Percentiles rank a stretch among this genome's conserved stretches.
phyloP scores from a whole-genome alignment of 2,888 invertebrate genomes.

The Phania funesta region DNA sequence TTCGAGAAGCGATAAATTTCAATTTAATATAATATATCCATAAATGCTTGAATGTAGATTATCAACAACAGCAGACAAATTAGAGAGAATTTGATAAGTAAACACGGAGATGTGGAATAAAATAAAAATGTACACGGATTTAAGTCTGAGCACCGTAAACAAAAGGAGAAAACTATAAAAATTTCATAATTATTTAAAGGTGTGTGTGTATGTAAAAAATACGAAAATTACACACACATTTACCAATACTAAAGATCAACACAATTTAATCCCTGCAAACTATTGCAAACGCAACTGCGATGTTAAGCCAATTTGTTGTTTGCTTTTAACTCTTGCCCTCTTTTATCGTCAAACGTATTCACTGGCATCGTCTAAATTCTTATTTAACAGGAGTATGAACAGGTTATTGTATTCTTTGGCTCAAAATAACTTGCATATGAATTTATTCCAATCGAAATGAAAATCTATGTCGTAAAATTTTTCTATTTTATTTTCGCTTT shows the following conservation, averaged over 20 bases:
- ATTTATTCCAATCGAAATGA: conserved; percentile 64
- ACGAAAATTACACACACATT: neutral
- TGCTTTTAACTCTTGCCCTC: conserved; percentile 47
- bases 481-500: conserved; percentile 25
- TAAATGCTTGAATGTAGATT: conserved; percentile 2
- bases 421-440: conserved; percentile 51
- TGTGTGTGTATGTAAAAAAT: neutral
- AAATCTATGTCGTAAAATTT: conserved; percentile 58
- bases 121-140: neutral
- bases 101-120: neutral
- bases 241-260: neutral
- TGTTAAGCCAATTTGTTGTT: conserved; percentile 63
- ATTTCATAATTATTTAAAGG: conserved; percentile 1
- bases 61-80: neutral
- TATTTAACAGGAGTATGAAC: conserved; percentile 1
- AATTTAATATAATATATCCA: conserved; percentile 2
- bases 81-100: neutral
- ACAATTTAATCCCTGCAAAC: neutral
- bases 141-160: neutral
- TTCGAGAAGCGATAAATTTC: neutral
- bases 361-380: conserved; percentile 29
- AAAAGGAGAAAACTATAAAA: neutral
- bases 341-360: neutral
- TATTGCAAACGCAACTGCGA: neutral
- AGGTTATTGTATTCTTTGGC: conserved; percentile 4